Conservation (phyloP, 2,888 invertebrate species). For the Cephus runcator region DNA sequence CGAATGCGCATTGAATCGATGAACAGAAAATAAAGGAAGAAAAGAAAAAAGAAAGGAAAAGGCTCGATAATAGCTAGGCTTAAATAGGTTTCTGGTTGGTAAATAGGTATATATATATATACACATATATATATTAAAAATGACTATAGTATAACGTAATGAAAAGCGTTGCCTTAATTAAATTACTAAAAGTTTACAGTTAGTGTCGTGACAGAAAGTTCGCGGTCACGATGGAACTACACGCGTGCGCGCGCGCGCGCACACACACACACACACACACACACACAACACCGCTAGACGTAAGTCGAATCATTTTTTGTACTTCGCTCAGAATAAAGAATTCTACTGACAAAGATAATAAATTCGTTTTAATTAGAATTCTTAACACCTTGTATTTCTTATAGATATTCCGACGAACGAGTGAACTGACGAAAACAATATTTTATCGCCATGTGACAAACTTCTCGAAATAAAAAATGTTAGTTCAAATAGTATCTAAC, state of each 20-base stretch:
- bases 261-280: background rate
- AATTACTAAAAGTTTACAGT: slow-evolving; percentile 43
- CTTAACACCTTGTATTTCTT: too few relatives aligned
- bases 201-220: background rate
- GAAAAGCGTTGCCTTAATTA: slow-evolving; percentile 59
- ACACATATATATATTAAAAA: slow-evolving; percentile 11
- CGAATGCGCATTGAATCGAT: background rate
- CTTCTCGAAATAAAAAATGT: too few relatives aligned
- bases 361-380: too few relatives aligned
- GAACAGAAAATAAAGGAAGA: background rate
- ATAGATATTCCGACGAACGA: too few relatives aligned
- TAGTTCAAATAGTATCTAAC: too few relatives aligned
- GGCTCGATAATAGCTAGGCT: background rate
- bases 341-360: background rate
- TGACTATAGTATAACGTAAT: slow-evolving; percentile 34
- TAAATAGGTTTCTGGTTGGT: slow-evolving; percentile 23
- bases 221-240: too few relatives aligned
- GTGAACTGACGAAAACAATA: too few relatives aligned
- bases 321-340: slow-evolving; percentile 51
- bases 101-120: slow-evolving; percentile 30
- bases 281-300: slow-evolving; percentile 29
- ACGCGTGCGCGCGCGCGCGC: background rate
- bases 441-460: too few relatives aligned
- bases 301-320: slow-evolving; percentile 49
- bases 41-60: background rate